Conservation (phyloP, 2,797 vertebrate species). For the Sebastes trivittatus region DNA sequence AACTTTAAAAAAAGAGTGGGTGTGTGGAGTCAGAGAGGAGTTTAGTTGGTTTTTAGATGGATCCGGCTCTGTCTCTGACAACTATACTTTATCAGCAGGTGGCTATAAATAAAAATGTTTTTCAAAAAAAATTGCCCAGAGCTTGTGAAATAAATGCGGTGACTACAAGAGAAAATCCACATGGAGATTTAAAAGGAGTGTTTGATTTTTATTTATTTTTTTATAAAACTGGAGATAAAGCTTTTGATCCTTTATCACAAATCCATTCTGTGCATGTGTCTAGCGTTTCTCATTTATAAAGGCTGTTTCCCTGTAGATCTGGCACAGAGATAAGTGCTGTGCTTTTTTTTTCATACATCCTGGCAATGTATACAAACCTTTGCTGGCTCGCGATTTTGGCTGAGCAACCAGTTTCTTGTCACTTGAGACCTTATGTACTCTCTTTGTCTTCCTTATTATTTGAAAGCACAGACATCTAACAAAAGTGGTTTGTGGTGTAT, state of each 20-base stretch:
- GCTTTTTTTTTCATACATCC: neutral
- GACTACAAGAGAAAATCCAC: conserved; percentile 1
- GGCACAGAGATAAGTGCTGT: conserved; percentile 14
- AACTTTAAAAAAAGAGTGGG: neutral
- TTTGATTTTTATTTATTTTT: neutral
- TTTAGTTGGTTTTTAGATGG: neutral
- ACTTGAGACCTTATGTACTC: conserved; percentile 53
- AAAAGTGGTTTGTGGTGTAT: neutral
- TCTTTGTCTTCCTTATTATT: conserved; percentile 46
- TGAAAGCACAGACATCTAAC: conserved; percentile 29
- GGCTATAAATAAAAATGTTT: neutral
- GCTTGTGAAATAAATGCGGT: neutral
- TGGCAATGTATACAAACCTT: conserved; percentile 2
- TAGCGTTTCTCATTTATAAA: conserved; percentile 6
- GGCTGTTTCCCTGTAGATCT: conserved; percentile 15
- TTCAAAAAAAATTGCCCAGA: neutral
- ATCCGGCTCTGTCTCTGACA: neutral
- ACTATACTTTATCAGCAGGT: neutral
- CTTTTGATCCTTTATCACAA: conserved; percentile 3
- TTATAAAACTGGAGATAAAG: conserved; percentile 17
- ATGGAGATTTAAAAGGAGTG: conserved; percentile 4
- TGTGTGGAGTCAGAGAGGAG: neutral
- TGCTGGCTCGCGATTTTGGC: conserved; percentile 7
- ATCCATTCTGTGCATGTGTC: conserved; percentile 13
- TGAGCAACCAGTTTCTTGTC: conserved; percentile 57